Base-by-base conservation (phyloP, 2,113 vertebrate species). In the Hyaena hyaena region DNA sequence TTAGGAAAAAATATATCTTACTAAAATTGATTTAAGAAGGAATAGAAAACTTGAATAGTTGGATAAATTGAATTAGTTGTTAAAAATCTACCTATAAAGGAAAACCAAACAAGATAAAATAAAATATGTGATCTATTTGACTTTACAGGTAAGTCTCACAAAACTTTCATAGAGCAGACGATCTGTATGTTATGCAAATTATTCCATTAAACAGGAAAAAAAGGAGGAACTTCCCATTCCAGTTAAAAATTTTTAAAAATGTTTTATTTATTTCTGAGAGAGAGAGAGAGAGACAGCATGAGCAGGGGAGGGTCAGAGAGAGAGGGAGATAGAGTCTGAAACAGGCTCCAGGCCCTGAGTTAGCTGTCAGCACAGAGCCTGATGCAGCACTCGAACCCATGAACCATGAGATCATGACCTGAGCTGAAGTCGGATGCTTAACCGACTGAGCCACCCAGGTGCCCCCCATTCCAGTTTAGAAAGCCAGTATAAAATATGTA, bases 1-100 rank as follows among this genome's bases (percentile, higher is more conserved):
- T 85, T 84, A 79, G 31, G 39, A 31, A 90, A 83, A 83, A 58
- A 48, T 66, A 48, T 85, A 65, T 76, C 53, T 90, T 90, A 79
- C 28, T 69, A 69, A 91, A 95, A 91, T 43, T 7, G 28, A 55
- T n/a, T 89, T 90, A 65, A 82, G 65, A 89, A 89, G 23, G n/a
- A 74, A 53, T 50, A 83, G 55, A 76, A 89, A 76, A 83, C 4
- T 45, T 66, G 45, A 55, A 39, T 76, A 66, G 7, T 84, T 76
- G 45, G n/a, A 45, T 58, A 55, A 80, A 17, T 86, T 39, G 58
- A 79, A 79, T 12, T 11, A 50, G 33, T 53, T 73, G 24, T 79
- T 92, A 23, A 79, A 94, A 91, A 86, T 79, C 33, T 61, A 50
- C 28, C 19, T 16, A 66, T 7, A 84, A 66, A 90, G 39, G 28